Base-by-base conservation (phyloP, 1,140 invertebrate genomes). In the Hyles vespertilio region DNA sequence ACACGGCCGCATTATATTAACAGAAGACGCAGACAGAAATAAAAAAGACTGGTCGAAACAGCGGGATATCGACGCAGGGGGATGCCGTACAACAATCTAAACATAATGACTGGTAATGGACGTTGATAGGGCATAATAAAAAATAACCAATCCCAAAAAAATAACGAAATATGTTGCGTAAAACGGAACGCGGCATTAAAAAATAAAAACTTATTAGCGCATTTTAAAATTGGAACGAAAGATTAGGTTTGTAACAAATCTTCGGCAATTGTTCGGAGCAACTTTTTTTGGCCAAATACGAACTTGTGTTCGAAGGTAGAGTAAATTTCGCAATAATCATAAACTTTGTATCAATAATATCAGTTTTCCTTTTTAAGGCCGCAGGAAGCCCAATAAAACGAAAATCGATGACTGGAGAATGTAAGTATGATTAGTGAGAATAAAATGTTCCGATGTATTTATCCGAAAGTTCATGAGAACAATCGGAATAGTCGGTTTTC, bases 61-160 rank as follows among this genome's bases (percentile, higher is more conserved):
- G 76, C 76, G 64, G 74, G 76, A 68, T 53, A 65, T 52, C 69
- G 46, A 52, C 62, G 44, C 72, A 56, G 67, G 50, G 60, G 70
- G 67, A 76, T 61, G 69, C 71, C 74, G 51, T 67, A 72, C 72
- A 69, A 66, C 56, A 67, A 68, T 69, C 68, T 70, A 69, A 71
- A 79, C 73, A 72, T 79, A 79, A 79, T 79, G 74, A 79, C 66
- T 68, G 62, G 68, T 79, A 79, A 79, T 79, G 72, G 69, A 71
- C 67, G 67, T 58, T 77, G 69, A 74, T 74, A 74, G 72, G 64
- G 63, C 59, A 61, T 63, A 58, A 69, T 72, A 70, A 74, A 69
- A 70, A 74, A 67, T 65, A 57, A 54, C 36, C 36, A 43, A 51
- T 51, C 50, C 48, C 46, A 65, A 68, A 66, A 72, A 64, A 62